phyloP scores from a whole-genome alignment of 2,113 vertebrate species.

The Pachypanchax playfairii region DNA sequence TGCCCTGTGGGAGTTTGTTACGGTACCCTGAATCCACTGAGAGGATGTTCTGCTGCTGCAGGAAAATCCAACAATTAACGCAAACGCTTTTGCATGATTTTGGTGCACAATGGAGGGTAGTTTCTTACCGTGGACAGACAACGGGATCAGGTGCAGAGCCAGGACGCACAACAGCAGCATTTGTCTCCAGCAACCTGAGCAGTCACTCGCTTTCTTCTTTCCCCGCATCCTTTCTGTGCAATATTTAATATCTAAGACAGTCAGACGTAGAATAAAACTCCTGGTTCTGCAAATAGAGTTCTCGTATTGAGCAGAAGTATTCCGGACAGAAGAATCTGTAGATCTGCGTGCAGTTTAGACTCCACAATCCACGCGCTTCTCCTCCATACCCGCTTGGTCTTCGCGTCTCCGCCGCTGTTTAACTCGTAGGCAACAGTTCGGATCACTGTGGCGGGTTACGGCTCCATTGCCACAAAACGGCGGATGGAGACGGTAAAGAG shows the following conservation, averaged over 20 bases:
- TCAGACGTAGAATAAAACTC: neutral
- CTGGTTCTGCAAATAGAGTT: slow-evolving; percentile 4
- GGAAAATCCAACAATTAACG: neutral
- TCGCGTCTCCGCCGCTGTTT: slow-evolving; percentile 26
- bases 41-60: slow-evolving; percentile 22
- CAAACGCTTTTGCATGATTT: neutral
- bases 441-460: slow-evolving; percentile 46
- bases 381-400: slow-evolving; percentile 70
- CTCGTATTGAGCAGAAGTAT: slow-evolving; percentile 32
- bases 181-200: slow-evolving; percentile 73
- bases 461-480: slow-evolving; percentile 62
- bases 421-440: slow-evolving; percentile 26
- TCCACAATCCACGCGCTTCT: slow-evolving; percentile 57
- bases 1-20: slow-evolving; percentile 47
- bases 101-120: neutral
- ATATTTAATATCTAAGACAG: slow-evolving; percentile 11
- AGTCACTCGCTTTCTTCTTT: slow-evolving; percentile 53
- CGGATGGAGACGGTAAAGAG: slow-evolving; percentile 10
- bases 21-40: slow-evolving; percentile 25
- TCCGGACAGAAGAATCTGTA: slow-evolving; percentile 39
- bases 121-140: slow-evolving; percentile 77
- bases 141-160: slow-evolving; percentile 71
- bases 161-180: slow-evolving; percentile 71
- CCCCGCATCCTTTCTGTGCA: slow-evolving; percentile 66
- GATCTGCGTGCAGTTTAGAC: slow-evolving; percentile 58